Evolutionary conservation across 2,113 vertebrate species (phyloP), one percentile per base, ranked within the genome.

Genomic region (Sitta europaea): DNA sequence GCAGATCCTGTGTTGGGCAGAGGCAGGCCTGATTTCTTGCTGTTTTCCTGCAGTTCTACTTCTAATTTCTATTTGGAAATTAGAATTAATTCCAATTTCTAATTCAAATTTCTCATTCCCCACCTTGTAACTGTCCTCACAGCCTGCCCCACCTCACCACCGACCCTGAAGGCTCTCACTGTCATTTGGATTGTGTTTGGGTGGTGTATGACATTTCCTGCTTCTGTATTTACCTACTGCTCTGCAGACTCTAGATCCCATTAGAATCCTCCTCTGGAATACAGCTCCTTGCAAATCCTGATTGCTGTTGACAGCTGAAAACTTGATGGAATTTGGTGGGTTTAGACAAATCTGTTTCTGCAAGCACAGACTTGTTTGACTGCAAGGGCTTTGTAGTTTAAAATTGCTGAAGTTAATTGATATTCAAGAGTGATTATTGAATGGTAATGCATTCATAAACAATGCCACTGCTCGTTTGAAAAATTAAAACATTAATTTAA

Each of bases 401-500:
- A 90, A 92, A 76, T 19, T 91, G 71, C 84, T 67, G 21, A 20
- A 91, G 62, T 86, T 92, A 96, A 96, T 96, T 97, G 95, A 84
- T 94, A 96, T 97, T 96, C 95, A 92, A 28, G 67, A 73, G 76
- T 61, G 84, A 86, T 94, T 89, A 88, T 92, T 95, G 67, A 57
- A 38, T 24, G 48, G 88, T 86, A 86, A 89, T 92, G 90, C 92
- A 94, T 96, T 94, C 90, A 96, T 95, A 95, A 96, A 95, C 94
- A 95, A 92, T 92, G 90, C 62, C 81, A 87, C 55, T 89, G 88
- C 89, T 95, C 82, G 29, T 92, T 82, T 94, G 90, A 88, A 89
- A 96, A 96, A 96, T 91, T 96, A 94, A 96, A 97, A 84, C 86
- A 93, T 94, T 96, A 86, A 97, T 97, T 97, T 96, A 96, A 96